Base-by-base conservation (phyloP, 1,140 invertebrate genomes). In the Drosophila leontia region DNA sequence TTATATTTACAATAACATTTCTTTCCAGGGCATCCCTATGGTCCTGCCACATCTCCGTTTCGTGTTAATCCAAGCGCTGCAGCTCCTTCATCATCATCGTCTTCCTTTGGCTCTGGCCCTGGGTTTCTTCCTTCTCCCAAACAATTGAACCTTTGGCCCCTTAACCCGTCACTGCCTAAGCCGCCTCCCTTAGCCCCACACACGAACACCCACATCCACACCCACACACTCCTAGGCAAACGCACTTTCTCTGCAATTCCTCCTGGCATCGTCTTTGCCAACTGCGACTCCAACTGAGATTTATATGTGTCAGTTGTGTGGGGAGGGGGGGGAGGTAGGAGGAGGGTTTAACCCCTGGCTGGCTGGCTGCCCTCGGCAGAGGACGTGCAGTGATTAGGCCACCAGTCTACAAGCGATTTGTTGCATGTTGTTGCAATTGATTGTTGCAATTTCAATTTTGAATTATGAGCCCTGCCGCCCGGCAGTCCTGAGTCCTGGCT, bases 371-470 rank as follows among this genome's bases (percentile, higher is more conserved):
- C 17, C 41, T 26, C n/a, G 26, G 55, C 63, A 6, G 17, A 56
- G 69, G 56, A 88, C 80, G 84, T 83, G 72, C 82, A 90, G 85
- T 90, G 85, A 90, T 90, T 90, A 90, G 85, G 70, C 72, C 67
- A 51, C 51, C 55, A 69, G 81, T 79, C 78, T 79, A 78, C 80
- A 77, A 87, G 78, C 84, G 85, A 87, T 87, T 88, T 90, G 85
- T 90, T 90, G 85, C 86, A 90, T 90, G 85, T 90, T 87, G 80
- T 81, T 91, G 90, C 90, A 91, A 91, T 91, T 91, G 90, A 91
- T 91, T 91, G 90, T 91, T 91, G 90, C 90, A 91, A 91, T 91
- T 90, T 91, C 90, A 91, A 91, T 91, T 91, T 91, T 91, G 90
- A 91, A 91, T 91, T 91, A 91, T 91, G 81, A 82, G 77, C 53